A percentile compares a stretch with the other conserved stretches of the same genome.
Conservation (phyloP, 2,797 vertebrate species). For the Kryptopterus vitreolus region DNA sequence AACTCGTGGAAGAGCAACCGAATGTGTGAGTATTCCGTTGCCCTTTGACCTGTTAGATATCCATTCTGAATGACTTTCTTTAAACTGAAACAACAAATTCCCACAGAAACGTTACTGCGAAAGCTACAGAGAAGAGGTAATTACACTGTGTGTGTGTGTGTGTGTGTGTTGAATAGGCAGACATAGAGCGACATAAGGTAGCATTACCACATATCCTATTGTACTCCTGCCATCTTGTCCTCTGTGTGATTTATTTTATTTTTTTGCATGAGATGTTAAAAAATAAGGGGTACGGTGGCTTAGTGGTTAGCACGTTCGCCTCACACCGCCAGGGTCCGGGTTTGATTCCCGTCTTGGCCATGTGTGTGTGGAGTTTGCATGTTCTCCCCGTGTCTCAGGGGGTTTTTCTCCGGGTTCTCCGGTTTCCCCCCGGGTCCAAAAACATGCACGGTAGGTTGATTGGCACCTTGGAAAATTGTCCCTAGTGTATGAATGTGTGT, state of each 20-base stretch:
- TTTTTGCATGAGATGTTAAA: constrained; percentile 10
- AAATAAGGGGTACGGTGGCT: too few species aligned
- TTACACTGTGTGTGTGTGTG: constrained; percentile 11
- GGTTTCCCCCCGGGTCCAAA: too few species aligned
- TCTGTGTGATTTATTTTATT: background rate
- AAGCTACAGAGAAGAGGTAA: constrained; percentile 70
- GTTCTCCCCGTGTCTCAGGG: too few species aligned
- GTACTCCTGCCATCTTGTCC: background rate
- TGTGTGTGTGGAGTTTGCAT: too few species aligned
- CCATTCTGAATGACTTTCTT: background rate
- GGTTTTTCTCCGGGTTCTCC: too few species aligned
- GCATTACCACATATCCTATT: background rate
- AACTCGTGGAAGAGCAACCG: constrained; percentile 85
- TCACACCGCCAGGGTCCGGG: too few species aligned
- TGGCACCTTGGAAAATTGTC: too few species aligned
- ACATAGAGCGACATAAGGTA: background rate
- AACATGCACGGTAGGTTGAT: too few species aligned
- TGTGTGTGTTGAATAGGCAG: background rate
- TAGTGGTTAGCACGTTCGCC: too few species aligned
- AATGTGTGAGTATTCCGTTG: constrained; percentile 67
- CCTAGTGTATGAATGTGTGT: too few species aligned
- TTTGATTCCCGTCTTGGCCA: too few species aligned
- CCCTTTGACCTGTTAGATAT: constrained; percentile 11
- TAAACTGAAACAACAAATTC: constrained; percentile 48
- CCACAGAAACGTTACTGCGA: constrained; percentile 67